Evolutionary conservation across 2,888 invertebrate genomes (phyloP), one percentile per base, ranked within the genome.

Genomic region (Troglohyphantes excavatus): DNA sequence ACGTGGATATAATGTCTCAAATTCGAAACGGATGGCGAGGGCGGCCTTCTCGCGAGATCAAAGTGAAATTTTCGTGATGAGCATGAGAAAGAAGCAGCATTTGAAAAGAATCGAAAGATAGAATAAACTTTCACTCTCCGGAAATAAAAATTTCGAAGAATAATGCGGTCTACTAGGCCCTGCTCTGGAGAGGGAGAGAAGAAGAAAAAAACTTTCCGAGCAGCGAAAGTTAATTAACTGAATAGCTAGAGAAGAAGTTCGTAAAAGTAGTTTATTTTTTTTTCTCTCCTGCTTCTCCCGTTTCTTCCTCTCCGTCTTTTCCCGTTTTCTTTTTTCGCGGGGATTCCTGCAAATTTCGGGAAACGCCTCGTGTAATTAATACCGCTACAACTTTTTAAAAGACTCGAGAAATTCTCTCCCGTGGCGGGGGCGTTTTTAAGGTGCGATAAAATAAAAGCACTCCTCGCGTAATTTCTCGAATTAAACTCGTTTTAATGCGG

Each of bases 91-190:
- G 68, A 13, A 43, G n/a, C 21, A 13, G 53, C n/a, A 39, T 9
- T 33, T 33, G 33, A 33, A 33, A n/a, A 65, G 39, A 19, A 82
- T 59, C 19, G 59, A 65, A 46, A 73, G 33, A 21, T 63, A 73
- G 63, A 82, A 67, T 72, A 59, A 83, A 83, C 61, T 72, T 73
- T 59, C 65, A 27, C n/a, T 27, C 43, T 27, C 43, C 72, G 73
- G 73, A 83, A 83, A 82, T 73, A 73, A 73, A 83, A 83, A 73
- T 83, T 83, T 72, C 19, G 70, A 73, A 83, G 83, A 83, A 83
- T 83, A 83, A 73, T 73, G 72, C 63, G 65, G 83, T 73, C 83
- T 83, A 83, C 43, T 23, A n/a, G 65, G 19, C 1, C 53, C 2
- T 53, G 2, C 53, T 53, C 46, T n/a, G n/a, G 5, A n/a, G 53